These are phyloP conservation scores for Balearica regulorum DNA, from an alignment of 2,797 vertebrate genomes.

Conservation along the genomic window DNA sequence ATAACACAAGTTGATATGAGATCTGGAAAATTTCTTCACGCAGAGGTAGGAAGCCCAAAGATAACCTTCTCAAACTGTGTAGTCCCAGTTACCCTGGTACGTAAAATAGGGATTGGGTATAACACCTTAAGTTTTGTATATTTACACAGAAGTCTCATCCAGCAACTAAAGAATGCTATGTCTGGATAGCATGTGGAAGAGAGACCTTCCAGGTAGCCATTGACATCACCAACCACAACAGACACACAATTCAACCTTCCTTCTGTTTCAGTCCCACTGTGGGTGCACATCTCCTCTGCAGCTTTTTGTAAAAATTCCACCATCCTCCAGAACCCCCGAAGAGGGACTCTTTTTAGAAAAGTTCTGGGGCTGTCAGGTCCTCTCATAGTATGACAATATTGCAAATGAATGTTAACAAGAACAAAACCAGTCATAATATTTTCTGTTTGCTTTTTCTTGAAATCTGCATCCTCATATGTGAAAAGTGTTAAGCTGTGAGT, in stretches of 20 bases:
- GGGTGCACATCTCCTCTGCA: fast-evolving
- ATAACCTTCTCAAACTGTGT: not conserved
- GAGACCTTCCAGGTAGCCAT: not conserved
- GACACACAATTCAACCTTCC: not conserved
- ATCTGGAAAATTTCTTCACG: not conserved
- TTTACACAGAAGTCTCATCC: not conserved
- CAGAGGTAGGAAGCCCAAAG: not conserved
- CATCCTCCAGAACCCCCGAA: not conserved
- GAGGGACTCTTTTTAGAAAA: not conserved
- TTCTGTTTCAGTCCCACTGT: not conserved
- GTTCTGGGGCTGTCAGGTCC: not conserved
- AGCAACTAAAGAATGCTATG: not conserved
- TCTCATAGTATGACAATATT: not conserved
- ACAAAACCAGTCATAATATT: not conserved
- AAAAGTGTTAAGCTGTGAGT: not conserved
- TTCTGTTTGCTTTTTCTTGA: not conserved
- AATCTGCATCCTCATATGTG: not conserved
- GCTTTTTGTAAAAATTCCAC: not conserved
- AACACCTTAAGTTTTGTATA: not conserved
- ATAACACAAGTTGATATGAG: not conserved
- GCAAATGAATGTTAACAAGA: not conserved
- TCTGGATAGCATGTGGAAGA: not conserved
- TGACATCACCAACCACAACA: not conserved
- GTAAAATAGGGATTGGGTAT: not conserved
- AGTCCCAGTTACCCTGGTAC: not conserved